Evolutionary conservation across 2,888 invertebrate species (phyloP).

Genomic region (Toxonevra muliebris): DNA sequence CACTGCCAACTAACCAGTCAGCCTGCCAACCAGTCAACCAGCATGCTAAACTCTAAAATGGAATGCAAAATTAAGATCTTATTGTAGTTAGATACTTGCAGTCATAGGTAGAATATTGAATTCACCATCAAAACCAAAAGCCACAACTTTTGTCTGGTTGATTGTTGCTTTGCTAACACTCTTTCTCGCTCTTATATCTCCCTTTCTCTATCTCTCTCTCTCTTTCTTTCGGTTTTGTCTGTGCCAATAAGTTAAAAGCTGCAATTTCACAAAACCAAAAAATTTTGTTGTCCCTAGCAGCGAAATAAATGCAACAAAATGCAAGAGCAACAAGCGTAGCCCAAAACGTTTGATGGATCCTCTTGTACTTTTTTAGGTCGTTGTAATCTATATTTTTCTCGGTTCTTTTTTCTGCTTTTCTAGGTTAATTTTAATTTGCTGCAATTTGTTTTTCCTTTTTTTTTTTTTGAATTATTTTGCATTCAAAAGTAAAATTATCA

Average conservation of each 20-base stretch:
- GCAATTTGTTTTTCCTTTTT: conserved; percentile 3
- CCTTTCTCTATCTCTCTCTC: conserved; percentile 10
- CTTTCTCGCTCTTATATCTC: not conserved
- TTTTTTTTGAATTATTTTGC: conserved; percentile 24
- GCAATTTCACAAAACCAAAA: not conserved
- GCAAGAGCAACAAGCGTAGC: too few species aligned
- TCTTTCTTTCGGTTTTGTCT: not conserved
- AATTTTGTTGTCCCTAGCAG: not conserved
- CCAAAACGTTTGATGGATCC: too few species aligned
- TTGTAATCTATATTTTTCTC: too few species aligned
- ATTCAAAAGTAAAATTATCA: conserved; percentile 34
- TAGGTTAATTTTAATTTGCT: conserved; percentile 29
- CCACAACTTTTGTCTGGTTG: not conserved
- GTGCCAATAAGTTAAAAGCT: not conserved
- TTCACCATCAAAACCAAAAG: not conserved
- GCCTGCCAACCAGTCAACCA: not conserved
- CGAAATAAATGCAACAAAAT: not conserved
- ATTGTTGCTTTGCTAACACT: not conserved
- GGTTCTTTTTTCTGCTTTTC: not conserved
- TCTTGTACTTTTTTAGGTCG: too few species aligned
- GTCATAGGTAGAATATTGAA: not conserved
- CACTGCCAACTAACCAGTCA: not conserved
- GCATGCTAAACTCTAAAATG: not conserved
- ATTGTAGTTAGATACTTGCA: not conserved
- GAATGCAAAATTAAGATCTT: conserved; percentile 29